Percentiles rank a stretch among this genome's conserved stretches.
These are phyloP conservation scores for Goniozus legneri DNA, from an alignment of 1,140 invertebrate genomes.

Conservation along the genomic window DNA sequence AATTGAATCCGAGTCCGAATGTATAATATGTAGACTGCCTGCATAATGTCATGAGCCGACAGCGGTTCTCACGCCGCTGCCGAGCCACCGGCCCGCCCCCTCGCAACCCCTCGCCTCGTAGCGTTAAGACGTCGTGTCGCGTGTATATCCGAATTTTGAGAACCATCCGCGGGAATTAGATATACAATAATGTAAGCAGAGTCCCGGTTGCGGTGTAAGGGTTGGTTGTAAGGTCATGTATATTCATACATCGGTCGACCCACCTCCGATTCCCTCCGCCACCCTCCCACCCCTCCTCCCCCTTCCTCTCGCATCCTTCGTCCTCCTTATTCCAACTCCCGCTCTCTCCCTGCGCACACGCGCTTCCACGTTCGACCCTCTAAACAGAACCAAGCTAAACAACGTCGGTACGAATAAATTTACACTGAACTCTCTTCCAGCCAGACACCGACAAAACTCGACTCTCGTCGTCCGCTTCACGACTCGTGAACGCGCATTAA, in stretches of 20 bases:
- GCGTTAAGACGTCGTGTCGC: background rate
- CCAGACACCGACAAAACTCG: no score
- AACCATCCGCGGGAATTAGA: conserved; percentile 53
- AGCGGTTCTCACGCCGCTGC: conserved; percentile 34
- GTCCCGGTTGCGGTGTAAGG: conserved; percentile 51
- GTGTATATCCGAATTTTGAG: conserved; percentile 41
- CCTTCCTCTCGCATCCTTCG: background rate
- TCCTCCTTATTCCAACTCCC: conserved; percentile 20
- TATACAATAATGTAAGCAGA: conserved; percentile 59
- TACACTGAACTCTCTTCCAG: no score
- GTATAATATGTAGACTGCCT: conserved; percentile 57
- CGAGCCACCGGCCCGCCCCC: background rate
- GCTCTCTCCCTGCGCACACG: conserved; percentile 15
- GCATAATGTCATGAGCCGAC: conserved; percentile 49
- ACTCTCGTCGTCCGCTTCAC: background rate
- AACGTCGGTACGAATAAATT: conserved; percentile 41
- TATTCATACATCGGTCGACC: conserved; percentile 52
- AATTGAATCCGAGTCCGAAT: conserved; percentile 57
- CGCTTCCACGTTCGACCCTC: conserved; percentile 13
- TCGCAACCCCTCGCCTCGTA: background rate
- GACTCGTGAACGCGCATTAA: no score
- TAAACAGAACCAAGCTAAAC: conserved; percentile 38
- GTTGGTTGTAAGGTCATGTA: conserved; percentile 54
- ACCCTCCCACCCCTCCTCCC: conserved; percentile 7
- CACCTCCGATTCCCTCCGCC: conserved; percentile 28